These are phyloP conservation scores for Parnassius apollo DNA, from an alignment of 2,888 invertebrate genomes.

Conservation along the genomic window DNA sequence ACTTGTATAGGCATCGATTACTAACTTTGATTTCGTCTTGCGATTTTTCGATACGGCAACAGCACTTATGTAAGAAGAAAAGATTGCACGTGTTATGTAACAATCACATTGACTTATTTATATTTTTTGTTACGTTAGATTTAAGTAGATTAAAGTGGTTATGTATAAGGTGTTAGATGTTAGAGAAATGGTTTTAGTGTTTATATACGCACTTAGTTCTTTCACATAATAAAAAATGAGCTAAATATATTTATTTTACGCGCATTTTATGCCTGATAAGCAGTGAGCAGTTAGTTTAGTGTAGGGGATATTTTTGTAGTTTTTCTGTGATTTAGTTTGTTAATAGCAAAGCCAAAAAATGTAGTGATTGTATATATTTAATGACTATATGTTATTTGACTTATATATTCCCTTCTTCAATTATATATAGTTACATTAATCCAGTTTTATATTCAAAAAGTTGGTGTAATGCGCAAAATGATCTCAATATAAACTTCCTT, in stretches of 20 bases:
- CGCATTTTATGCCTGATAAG: slow-evolving; percentile 12
- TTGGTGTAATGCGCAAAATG: slow-evolving; percentile 49
- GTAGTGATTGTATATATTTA: slow-evolving; percentile 45
- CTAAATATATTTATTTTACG: slow-evolving; percentile 3
- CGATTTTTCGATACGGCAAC: slow-evolving; percentile 6
- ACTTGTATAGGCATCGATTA: too few species aligned
- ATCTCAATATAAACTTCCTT: slow-evolving; percentile 74
- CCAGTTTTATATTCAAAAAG: slow-evolving; percentile 27
- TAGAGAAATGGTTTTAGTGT: slow-evolving; percentile 26
- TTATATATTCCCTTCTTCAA: slow-evolving; percentile 3
- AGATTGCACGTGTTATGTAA: slow-evolving; percentile 77
- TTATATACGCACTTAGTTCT: slow-evolving; percentile 20
- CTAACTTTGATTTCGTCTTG: too few species aligned
- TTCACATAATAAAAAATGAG: slow-evolving; percentile 2
- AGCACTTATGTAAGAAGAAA: slow-evolving; percentile 62
- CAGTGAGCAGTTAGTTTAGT: slow-evolving; percentile 6
- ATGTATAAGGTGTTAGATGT: slow-evolving; percentile 54
- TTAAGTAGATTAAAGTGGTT: slow-evolving; percentile 60
- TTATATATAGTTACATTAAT: background rate
- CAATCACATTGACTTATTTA: slow-evolving; percentile 74
- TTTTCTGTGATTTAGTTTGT: slow-evolving; percentile 74
- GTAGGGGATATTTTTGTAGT: slow-evolving; percentile 37
- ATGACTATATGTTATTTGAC: slow-evolving; percentile 11
- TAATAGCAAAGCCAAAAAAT: slow-evolving; percentile 69
- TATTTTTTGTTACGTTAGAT: slow-evolving; percentile 75